Evolutionary conservation across 2,888 invertebrate genomes (phyloP).

Genomic region (Diloba caeruleocephala): DNA sequence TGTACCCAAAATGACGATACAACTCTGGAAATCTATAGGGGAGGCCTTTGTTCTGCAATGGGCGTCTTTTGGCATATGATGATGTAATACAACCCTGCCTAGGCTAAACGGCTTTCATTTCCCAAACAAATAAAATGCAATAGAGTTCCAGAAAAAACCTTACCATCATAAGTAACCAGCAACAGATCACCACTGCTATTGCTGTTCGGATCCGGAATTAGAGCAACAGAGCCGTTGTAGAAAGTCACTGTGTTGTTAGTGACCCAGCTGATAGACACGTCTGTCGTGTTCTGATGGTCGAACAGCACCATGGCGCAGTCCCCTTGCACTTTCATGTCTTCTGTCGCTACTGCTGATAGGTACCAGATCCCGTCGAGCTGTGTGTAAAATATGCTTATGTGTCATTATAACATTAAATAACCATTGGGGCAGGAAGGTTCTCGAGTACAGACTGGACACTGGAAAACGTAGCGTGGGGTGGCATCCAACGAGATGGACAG

Average conservation of each 20-base stretch:
- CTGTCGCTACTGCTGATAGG: conserved; percentile 74
- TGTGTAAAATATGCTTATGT: conserved; percentile 7
- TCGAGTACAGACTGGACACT: no score
- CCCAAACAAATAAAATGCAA: neutral
- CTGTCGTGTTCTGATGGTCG: conserved; percentile 80
- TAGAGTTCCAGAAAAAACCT: conserved; percentile 4
- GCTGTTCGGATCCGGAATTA: conserved; percentile 72
- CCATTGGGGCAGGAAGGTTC: no score
- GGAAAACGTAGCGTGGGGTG: no score
- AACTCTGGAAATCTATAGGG: no score
- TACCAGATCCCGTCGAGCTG: conserved; percentile 84
- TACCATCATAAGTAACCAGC: conserved; percentile 79
- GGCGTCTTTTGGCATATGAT: no score
- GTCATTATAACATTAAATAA: no score
- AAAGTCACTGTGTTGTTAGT: conserved; percentile 76
- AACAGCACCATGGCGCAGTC: conserved; percentile 81
- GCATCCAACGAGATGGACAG: no score
- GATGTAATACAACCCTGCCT: no score
- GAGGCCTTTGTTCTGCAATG: no score
- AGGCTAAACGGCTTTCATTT: no score
- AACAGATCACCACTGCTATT: conserved; percentile 76
- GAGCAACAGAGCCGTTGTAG: conserved; percentile 79
- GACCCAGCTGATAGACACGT: conserved; percentile 80
- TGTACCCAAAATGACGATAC: no score
- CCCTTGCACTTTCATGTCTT: conserved; percentile 73